Base-by-base conservation (phyloP, 2,797 vertebrate species). In the Zalophus californianus region DNA sequence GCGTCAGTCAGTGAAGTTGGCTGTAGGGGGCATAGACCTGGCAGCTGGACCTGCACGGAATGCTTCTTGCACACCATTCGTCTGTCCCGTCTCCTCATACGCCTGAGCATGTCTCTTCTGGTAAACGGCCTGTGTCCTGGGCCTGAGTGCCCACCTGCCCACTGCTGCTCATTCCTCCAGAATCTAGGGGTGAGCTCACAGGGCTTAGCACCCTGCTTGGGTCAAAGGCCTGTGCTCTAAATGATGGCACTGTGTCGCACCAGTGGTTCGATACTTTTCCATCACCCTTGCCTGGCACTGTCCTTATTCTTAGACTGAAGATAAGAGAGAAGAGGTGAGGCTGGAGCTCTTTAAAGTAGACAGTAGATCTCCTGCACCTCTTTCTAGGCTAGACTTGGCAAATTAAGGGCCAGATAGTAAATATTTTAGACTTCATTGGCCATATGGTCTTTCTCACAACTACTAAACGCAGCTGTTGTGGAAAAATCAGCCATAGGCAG, bases 121-220 rank as follows among this genome's bases (percentile, higher is more conserved):
- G 13, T 8, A 18, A 38, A 8, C 0, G 27, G 23, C 5, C 27
- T 21, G 3, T 29, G 32, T 14, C 29, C 14, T 11, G 14, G 48
- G 41, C 21, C 7, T 38, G 35, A 14, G 35, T 29, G 16, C 16
- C n/a, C 13, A 32, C 35, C 10, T 35, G 6, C 16, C 21, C 35
- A 4, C 7, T 3, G 21, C 0, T 9, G 20, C 25, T 16, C 5
- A 0, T 0, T 14, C 23, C 54, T n/a, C 7, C 20, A 18, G 29
- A 35, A 32, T 44, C 29, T 13, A 52, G 48, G 38, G 48, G 70
- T 3, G 50, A 15, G 5, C 5, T 15, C 9, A 2, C 7, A 27
- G 29, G 14, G 7, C n/a, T 82, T 27, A 10, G 8, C 13, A 11
- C 4, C 16, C 15, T 27, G 32, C 32, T 68, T 21, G 5, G 23